Conservation (phyloP, 2,797 vertebrate genomes). For the Lutjanus campechanus region DNA sequence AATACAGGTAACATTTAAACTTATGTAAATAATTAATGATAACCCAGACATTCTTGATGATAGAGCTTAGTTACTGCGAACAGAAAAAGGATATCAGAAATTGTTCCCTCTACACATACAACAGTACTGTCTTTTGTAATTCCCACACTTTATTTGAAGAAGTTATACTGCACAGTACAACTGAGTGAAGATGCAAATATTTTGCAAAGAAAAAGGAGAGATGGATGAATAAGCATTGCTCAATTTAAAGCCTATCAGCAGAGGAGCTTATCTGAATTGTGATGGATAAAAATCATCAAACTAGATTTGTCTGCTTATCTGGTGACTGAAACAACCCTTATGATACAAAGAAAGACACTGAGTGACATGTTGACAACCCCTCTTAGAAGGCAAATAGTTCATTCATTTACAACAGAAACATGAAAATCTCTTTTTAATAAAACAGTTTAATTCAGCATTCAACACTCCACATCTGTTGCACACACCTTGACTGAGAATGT, state of each 20-base stretch:
- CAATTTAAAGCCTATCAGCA: slow-evolving; percentile 41
- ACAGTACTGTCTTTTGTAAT: slow-evolving; percentile 63
- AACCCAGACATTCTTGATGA: slow-evolving; percentile 20
- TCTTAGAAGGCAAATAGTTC: slow-evolving; percentile 4
- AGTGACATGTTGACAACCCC: slow-evolving; percentile 4
- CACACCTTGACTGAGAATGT: too few relatives aligned
- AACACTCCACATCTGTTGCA: too few relatives aligned
- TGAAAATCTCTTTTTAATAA: not conserved
- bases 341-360: slow-evolving; percentile 1
- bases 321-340: not conserved
- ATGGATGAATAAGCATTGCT: slow-evolving; percentile 40
- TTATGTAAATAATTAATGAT: slow-evolving; percentile 7
- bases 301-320: slow-evolving; percentile 17
- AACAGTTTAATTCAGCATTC: slow-evolving; percentile 25
- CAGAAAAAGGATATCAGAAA: slow-evolving; percentile 56
- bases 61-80: slow-evolving; percentile 26
- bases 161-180: slow-evolving; percentile 65
- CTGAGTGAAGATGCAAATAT: slow-evolving; percentile 54
- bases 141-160: slow-evolving; percentile 79
- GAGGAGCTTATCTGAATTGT: slow-evolving; percentile 73
- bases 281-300: slow-evolving; percentile 7
- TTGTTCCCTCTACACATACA: slow-evolving; percentile 71
- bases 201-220: slow-evolving; percentile 54
- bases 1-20: not conserved
- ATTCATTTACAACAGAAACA: slow-evolving; percentile 22